Base-by-base conservation (phyloP, 2,113 vertebrate genomes). In the Maccullochella peelii region DNA sequence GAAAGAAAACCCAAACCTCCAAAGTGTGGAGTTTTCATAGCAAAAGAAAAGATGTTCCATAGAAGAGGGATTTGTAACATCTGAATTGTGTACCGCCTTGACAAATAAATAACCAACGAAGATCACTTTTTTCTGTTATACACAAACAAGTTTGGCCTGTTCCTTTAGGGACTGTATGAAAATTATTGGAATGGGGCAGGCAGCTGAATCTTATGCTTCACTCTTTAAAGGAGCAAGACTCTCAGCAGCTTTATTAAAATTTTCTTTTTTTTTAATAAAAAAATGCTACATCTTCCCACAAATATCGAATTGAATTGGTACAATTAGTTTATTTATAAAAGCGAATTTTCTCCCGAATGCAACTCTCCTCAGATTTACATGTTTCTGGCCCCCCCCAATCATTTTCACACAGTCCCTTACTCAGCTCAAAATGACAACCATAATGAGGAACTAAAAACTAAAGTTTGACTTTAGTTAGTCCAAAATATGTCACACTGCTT, bases 401-500 rank as follows among this genome's bases (percentile, higher is more conserved):
- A 66, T 61, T 30, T 33, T 16, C 8, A 49, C 20, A 15, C 23
- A 30, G 61, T 40, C 27, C 27, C 33, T 61, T 33, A 72, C 1
- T 33, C 2, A 42, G 27, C 42, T 38, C 18, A 69, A 59, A 30
- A 59, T 52, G 27, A 73, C 18, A 52, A 30, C 49, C 76, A 4
- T 49, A 57, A 80, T 50, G 59, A 79, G 27, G 10, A 62, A 49
- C 20, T 10, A 49, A 63, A 59, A 44, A 36, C 44, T 38, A 2
- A 63, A 58, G 16, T 70, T 21, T 30, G 63, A 57, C 30, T 70
- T 54, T 3, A 18, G 27, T 36, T 23, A 1, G 8, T 68, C 30
- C 52, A 73, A 55, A 87, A 63, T 25, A 57, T 68, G 38, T 70
- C 68, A 65, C 4, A 38, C 15, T 54, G 52, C n/a, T 68, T 52